Evolutionary conservation across 2,113 vertebrate species (phyloP).

Genomic region (Fulmarus glacialis): DNA sequence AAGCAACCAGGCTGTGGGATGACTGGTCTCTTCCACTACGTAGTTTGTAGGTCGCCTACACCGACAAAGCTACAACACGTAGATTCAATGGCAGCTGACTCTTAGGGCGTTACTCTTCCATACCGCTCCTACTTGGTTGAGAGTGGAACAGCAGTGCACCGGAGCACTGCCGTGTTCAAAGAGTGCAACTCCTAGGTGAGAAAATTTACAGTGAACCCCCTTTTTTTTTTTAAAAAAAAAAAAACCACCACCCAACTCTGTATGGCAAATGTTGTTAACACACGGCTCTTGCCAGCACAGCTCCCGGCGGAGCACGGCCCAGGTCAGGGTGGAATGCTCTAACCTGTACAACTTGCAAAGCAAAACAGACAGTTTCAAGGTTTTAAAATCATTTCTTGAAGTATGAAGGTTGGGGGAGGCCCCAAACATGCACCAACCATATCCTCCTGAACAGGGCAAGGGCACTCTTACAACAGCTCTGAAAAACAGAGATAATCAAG

Average conservation of each 20-base stretch:
- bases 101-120: neutral
- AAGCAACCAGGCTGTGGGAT: neutral
- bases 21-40: rapidly evolving
- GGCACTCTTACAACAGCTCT: neutral
- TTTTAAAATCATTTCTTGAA: neutral
- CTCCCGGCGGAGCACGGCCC: neutral
- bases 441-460: neutral
- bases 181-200: rapidly evolving
- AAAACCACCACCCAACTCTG: neutral
- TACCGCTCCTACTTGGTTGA: rapidly evolving
- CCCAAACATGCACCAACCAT: neutral
- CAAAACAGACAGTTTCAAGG: neutral
- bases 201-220: neutral
- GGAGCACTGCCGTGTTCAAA: neutral
- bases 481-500: neutral
- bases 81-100: neutral
- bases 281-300: neutral
- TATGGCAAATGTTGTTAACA: neutral
- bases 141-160: rapidly evolving
- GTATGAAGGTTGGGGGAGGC: neutral
- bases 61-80: rapidly evolving
- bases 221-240: neutral
- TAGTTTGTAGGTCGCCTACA: rapidly evolving
- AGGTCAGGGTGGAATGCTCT: neutral
- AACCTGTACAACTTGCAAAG: neutral